phyloP scores from a whole-genome alignment of 2,888 invertebrate species.

The Antheraea yamamai region DNA sequence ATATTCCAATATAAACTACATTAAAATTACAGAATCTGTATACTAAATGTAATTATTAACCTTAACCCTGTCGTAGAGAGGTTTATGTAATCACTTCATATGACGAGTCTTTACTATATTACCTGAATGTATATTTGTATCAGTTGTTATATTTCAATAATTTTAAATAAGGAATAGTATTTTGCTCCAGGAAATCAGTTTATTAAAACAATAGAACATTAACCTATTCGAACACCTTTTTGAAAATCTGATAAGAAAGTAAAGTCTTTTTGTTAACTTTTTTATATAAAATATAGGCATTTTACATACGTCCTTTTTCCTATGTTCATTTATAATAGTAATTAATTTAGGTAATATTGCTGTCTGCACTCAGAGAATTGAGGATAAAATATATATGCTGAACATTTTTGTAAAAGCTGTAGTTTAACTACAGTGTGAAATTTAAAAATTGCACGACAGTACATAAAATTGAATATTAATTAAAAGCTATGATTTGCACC shows the following conservation, averaged over 20 bases:
- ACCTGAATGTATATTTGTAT: background rate
- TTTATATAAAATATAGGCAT: background rate
- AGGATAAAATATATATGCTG: background rate
- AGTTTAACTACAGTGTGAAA: no score
- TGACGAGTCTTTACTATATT: constrained; percentile 49
- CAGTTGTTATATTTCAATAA: background rate
- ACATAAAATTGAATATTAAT: no score
- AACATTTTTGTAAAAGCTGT: background rate
- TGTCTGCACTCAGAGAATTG: background rate
- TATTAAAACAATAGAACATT: background rate
- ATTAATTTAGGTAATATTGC: background rate
- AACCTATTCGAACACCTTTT: background rate
- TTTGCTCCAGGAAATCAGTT: background rate
- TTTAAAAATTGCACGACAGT: no score
- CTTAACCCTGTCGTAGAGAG: constrained; percentile 55
- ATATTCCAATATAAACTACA: constrained; percentile 25
- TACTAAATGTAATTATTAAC: constrained; percentile 35
- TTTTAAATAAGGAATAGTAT: background rate
- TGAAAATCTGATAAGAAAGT: background rate
- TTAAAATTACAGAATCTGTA: constrained; percentile 19
- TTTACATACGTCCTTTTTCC: background rate
- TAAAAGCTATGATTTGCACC: no score
- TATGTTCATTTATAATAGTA: background rate
- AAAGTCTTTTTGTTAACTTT: background rate
- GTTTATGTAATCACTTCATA: constrained; percentile 80